phyloP scores from a whole-genome alignment of 2,797 vertebrate species.

The Propithecus perrieri region DNA sequence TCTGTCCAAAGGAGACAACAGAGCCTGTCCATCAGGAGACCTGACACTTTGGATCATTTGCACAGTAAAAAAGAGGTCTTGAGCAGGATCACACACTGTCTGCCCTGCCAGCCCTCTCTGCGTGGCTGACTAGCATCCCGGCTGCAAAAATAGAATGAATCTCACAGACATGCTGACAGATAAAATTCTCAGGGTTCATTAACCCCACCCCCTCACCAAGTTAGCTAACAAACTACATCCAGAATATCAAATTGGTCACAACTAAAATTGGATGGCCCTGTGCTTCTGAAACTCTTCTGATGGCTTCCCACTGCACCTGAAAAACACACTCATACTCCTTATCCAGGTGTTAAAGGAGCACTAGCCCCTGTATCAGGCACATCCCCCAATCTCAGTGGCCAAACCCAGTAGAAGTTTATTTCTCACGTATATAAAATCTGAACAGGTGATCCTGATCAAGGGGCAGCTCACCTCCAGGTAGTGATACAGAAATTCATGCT shows the following conservation, averaged over 20 bases:
- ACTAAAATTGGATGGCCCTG: neutral
- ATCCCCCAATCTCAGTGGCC: neutral
- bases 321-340: neutral
- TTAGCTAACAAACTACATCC: neutral
- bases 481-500: neutral
- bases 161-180: neutral
- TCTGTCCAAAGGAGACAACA: neutral
- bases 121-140: neutral
- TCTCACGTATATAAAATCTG: neutral
- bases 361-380: neutral
- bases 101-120: neutral
- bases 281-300: neutral
- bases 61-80: neutral
- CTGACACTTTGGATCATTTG: too few species aligned
- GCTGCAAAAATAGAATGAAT: neutral
- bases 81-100: neutral
- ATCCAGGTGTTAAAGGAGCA: neutral
- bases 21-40: neutral
- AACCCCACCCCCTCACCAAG: neutral
- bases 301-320: neutral
- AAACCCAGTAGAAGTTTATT: neutral
- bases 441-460: neutral
- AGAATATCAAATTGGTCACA: neutral
- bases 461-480: neutral
- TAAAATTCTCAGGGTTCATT: neutral